Evolutionary conservation across 2,888 invertebrate genomes (phyloP).

Genomic region (Drosophila barbarae): DNA sequence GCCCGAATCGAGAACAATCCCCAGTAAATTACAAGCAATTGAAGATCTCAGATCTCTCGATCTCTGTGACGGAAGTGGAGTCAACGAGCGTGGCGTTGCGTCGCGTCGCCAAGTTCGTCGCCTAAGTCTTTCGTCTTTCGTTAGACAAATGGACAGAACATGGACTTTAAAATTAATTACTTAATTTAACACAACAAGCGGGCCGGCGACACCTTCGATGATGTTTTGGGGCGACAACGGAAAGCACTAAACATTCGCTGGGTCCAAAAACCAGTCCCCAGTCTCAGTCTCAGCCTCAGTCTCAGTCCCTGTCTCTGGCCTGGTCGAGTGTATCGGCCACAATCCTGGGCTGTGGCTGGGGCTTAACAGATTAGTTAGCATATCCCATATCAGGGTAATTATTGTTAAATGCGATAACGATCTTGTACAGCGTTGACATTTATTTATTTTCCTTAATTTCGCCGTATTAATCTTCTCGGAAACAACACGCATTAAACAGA

Average conservation of each 20-base stretch:
- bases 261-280: conserved; percentile 53
- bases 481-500: conserved; percentile 67
- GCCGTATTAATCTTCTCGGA: conserved; percentile 80
- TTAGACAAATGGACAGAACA: conserved; percentile 63
- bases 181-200: conserved; percentile 71
- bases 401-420: conserved; percentile 80
- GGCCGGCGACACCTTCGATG: conserved; percentile 65
- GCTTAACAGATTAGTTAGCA: conserved; percentile 79
- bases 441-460: conserved; percentile 80
- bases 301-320: conserved; percentile 12
- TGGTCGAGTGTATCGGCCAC: conserved; percentile 17
- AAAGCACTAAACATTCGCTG: conserved; percentile 66
- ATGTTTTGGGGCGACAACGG: conserved; percentile 56
- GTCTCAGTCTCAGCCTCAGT: neutral
- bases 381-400: conserved; percentile 81
- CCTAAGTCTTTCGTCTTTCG: conserved; percentile 58
- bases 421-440: conserved; percentile 80
- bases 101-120: conserved; percentile 49
- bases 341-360: conserved; percentile 46
- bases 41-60: conserved; percentile 18
- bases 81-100: conserved; percentile 50
- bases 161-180: conserved; percentile 73
- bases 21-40: conserved; percentile 63
- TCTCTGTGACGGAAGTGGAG: conserved; percentile 63
- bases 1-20: conserved; percentile 25